phyloP scores from a whole-genome alignment of 2,113 vertebrate genomes.

The human region DNA sequence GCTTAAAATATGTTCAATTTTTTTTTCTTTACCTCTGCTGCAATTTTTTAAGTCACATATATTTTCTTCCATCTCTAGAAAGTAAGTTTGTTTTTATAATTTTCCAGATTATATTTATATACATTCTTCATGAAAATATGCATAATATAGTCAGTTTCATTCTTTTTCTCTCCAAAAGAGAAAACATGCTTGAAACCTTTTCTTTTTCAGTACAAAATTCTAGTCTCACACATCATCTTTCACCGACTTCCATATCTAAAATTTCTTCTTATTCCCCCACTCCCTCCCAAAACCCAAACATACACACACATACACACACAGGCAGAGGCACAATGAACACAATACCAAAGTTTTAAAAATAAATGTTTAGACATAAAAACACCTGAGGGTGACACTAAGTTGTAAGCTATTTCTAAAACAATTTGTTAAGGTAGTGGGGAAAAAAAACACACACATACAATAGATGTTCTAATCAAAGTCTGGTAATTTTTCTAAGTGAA shows the following conservation, averaged over 20 bases:
- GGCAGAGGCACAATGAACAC: background rate
- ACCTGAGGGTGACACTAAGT: background rate
- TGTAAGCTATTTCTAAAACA: background rate
- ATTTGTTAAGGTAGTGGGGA: background rate
- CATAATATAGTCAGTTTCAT: background rate
- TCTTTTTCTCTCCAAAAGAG: slow-evolving; percentile 3
- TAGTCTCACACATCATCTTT: background rate
- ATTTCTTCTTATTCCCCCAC: slow-evolving; percentile 19
- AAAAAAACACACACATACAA: background rate
- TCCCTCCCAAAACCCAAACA: background rate
- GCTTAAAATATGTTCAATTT: background rate
- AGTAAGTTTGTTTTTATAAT: slow-evolving; percentile 33
- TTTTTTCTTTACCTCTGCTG: background rate
- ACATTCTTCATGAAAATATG: slow-evolving; percentile 44
- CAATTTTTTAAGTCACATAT: slow-evolving; percentile 36
- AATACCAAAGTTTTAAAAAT: slow-evolving; percentile 29
- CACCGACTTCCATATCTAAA: slow-evolving; percentile 20
- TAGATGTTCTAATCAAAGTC: slow-evolving; percentile 34
- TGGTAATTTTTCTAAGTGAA: slow-evolving; percentile 27
- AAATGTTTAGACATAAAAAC: slow-evolving; percentile 43
- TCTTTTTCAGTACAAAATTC: slow-evolving; percentile 47
- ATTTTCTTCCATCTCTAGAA: slow-evolving; percentile 39
- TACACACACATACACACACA: background rate
- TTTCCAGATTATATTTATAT: slow-evolving; percentile 17
- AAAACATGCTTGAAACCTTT: slow-evolving; percentile 47